Conservation (phyloP, 2,888 invertebrate species). For the Thysanoteuthis rhombus region DNA sequence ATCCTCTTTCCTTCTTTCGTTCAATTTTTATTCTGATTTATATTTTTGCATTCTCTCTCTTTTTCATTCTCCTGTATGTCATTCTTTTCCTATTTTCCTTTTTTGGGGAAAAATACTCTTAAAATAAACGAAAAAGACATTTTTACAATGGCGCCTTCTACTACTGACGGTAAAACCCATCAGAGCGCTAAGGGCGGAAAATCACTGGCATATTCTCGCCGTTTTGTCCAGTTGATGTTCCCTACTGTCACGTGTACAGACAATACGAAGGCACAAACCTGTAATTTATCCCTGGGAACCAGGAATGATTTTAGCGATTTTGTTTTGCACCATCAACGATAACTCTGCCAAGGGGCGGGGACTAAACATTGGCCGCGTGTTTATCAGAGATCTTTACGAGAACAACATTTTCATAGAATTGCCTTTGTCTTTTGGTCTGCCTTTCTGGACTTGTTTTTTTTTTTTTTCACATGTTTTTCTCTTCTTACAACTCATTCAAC, state of each 20-base stretch:
- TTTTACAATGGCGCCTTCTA: not conserved
- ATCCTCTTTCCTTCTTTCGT: no score
- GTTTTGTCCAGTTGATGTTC: not conserved
- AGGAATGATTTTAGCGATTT: not conserved
- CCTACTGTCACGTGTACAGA: not conserved
- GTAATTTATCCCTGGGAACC: not conserved
- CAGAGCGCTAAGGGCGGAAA: not conserved
- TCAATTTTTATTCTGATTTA: no score
- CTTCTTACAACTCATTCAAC: not conserved
- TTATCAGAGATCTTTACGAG: slow-evolving; percentile 12
- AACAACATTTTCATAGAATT: not conserved
- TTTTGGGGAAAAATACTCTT: not conserved
- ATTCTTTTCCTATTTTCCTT: not conserved
- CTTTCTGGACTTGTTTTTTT: not conserved
- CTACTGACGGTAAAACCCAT: not conserved
- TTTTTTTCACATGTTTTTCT: not conserved
- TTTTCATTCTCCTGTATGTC: not conserved
- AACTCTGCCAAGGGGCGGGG: not conserved
- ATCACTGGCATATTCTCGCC: not conserved
- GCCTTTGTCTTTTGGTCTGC: not conserved
- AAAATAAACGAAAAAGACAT: not conserved
- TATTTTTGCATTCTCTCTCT: not conserved
- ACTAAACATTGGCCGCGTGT: not conserved
- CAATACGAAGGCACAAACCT: not conserved
- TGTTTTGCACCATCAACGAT: not conserved